Percentiles rank a stretch among this genome's conserved stretches.
Evolutionary conservation across 2,888 invertebrate genomes (phyloP).

Genomic region (Nomada hirtipes): DNA sequence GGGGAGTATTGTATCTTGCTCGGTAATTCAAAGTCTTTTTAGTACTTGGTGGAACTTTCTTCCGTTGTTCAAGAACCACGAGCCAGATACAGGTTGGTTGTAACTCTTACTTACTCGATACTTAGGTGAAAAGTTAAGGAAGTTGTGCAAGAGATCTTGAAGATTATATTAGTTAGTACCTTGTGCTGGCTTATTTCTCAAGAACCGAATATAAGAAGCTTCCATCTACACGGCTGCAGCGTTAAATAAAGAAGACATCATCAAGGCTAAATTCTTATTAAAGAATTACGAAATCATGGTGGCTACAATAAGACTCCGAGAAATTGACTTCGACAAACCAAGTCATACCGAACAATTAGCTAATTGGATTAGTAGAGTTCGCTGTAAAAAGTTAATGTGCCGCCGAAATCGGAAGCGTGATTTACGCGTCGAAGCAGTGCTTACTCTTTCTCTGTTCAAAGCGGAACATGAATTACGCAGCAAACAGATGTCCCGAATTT

Average conservation of each 20-base stretch:
- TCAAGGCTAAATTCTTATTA: too few relatives aligned
- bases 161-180: background rate
- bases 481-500: slow-evolving; percentile 88
- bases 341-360: slow-evolving; percentile 75
- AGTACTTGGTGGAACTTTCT: slow-evolving; percentile 21
- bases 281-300: slow-evolving; percentile 62
- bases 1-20: slow-evolving; percentile 74
- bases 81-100: slow-evolving; percentile 82
- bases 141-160: slow-evolving; percentile 13
- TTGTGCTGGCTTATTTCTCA: slow-evolving; percentile 10
- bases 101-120: slow-evolving; percentile 63
- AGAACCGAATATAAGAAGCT: slow-evolving; percentile 6
- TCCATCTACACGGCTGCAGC: background rate
- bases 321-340: slow-evolving; percentile 70
- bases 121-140: slow-evolving; percentile 46
- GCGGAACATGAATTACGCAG: slow-evolving; percentile 87
- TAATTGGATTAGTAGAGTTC: slow-evolving; percentile 88
- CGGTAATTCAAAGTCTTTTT: slow-evolving; percentile 44
- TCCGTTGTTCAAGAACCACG: slow-evolving; percentile 70
- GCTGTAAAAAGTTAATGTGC: slow-evolving; percentile 87
- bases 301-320: slow-evolving; percentile 62
- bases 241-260: background rate
- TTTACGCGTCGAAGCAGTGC: slow-evolving; percentile 88
- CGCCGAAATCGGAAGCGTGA: slow-evolving; percentile 87
- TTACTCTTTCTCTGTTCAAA: slow-evolving; percentile 86